These are phyloP conservation scores for Calliphora vomitoria DNA, from an alignment of 2,888 invertebrate genomes.

Conservation along the genomic window DNA sequence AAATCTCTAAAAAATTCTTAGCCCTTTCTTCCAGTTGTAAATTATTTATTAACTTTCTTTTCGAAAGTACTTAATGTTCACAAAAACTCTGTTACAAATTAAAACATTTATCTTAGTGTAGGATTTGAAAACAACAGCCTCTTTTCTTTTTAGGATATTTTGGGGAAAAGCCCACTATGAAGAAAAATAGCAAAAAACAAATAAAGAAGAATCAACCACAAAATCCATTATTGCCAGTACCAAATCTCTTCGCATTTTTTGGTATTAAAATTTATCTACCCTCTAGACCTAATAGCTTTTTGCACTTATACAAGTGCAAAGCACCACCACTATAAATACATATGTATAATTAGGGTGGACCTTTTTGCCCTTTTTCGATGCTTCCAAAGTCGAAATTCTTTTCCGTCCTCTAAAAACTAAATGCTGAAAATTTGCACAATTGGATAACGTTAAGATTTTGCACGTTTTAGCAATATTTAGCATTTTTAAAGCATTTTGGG, in stretches of 20 bases:
- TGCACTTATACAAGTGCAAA: constrained; percentile 18
- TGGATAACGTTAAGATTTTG: too few species aligned
- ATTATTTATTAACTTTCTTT: constrained; percentile 62
- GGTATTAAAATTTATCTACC: constrained; percentile 66
- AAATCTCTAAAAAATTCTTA: constrained; percentile 7
- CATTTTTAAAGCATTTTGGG: too few species aligned
- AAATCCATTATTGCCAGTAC: constrained; percentile 70
- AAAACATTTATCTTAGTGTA: constrained; percentile 58
- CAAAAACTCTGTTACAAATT: constrained; percentile 59
- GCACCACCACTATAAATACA: neutral
- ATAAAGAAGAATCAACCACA: constrained; percentile 57
- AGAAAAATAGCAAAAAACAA: neutral
- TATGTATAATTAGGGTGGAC: neutral
- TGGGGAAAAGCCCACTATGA: constrained; percentile 4
- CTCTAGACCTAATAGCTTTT: constrained; percentile 53
- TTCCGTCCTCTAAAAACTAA: too few species aligned
- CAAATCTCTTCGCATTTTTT: constrained; percentile 64
- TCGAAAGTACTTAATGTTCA: constrained; percentile 15
- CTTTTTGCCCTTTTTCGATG: too few species aligned
- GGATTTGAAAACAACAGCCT: constrained; percentile 22
- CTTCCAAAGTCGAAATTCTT: too few species aligned
- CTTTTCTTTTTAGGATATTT: neutral
- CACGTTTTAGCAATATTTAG: too few species aligned
- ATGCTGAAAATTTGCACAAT: too few species aligned
- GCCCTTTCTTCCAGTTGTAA: neutral